Base-by-base conservation (phyloP, 2,113 vertebrate genomes). In the Myotis lucifugus region DNA sequence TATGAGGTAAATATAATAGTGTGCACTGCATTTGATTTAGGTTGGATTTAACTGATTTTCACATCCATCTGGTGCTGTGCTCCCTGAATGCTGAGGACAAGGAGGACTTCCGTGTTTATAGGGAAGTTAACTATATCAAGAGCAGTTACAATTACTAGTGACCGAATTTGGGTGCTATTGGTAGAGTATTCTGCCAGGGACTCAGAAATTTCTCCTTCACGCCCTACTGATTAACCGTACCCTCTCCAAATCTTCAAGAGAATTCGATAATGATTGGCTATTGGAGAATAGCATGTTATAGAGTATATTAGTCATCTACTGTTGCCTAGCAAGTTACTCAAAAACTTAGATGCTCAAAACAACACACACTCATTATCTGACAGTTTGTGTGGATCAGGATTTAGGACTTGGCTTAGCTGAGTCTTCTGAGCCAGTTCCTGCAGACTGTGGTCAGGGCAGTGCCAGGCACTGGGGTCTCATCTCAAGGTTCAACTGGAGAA, bases 191-290 rank as follows among this genome's bases (percentile, higher is more conserved):
- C 8, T 46, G 21, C 12, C 34, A 52, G 32, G 48, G 2, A 46
- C 17, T 73, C 59, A n/a, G 78, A 29, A 12, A 77, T 78, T 40
- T 93, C 66, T 87, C 56, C 27, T 6, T 12, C 4, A 14, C 25
- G 50, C 3, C 18, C 0, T 21, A 29, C 12, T 7, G 2, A 3
- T 46, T 67, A n/a, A 4, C 0, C 32, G 77, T 59, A 29, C 19
- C n/a, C 15, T 82, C 34, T 67, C 42, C 32, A 32, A 84, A 56
- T 76, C 50, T 70, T 85, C 27, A 32, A 67, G 46, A 66, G 9
- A 54, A 54, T 34, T 37, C 25, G 32, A 18, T 67, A 21, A 42
- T 59, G 32, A 69, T 27, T 48, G 18, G 14, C 73, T 14, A 79
- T 37, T 27, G 34, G 21, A 25, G 54, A 56, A 27, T 37, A 56